Base-by-base conservation (phyloP, 92 coral and sea anemone genomes). In the Pocillopora meandrina region DNA sequence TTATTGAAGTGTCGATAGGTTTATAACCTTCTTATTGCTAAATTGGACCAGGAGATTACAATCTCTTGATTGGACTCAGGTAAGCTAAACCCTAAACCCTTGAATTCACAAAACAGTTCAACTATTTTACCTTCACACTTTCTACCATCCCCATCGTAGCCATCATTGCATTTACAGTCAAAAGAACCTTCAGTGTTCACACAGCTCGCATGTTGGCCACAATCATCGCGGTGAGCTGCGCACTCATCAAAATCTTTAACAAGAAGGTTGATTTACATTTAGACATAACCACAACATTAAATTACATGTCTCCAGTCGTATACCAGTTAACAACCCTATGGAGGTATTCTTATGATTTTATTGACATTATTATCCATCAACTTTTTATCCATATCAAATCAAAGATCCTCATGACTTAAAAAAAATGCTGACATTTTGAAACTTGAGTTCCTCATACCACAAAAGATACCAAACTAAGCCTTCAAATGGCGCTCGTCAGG, bases 111-210 rank as follows among this genome's bases (percentile, higher is more conserved):
- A 4, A 21, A 36, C 1, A 2, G 1, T 57, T 10, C 18, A 11
- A 56, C 2, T 35, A 23, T 49, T 7, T 2, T 83, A 91, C 94
- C 91, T 81, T 91, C 73, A 55, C 94, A 91, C 19, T 78, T 58
- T 13, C 81, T 61, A 57, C 94, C 94, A 64, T 91, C 92, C 9
- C 92, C 94, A 31, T 88, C 94, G 71, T 78, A 91, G 9, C 94
- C 94, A 64, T 87, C 87, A 11, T 91, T 71, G 58, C 94, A 91
- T 56, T 76, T 55, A 52, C 94, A 91, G 31, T 84, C 83, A 72
- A 91, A 91, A 18, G 85, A 74, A 14, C 94, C 94, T 12, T 63
- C 70, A 6, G 68, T 82, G 83, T 91, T 91, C 6, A 75, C 79
- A 26, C 94, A 91, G 15, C 89, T 88, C 20, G 94, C 86, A 55